Evolutionary conservation across 2,113 vertebrate species (phyloP).

Genomic region (Dromiciops gliroides): DNA sequence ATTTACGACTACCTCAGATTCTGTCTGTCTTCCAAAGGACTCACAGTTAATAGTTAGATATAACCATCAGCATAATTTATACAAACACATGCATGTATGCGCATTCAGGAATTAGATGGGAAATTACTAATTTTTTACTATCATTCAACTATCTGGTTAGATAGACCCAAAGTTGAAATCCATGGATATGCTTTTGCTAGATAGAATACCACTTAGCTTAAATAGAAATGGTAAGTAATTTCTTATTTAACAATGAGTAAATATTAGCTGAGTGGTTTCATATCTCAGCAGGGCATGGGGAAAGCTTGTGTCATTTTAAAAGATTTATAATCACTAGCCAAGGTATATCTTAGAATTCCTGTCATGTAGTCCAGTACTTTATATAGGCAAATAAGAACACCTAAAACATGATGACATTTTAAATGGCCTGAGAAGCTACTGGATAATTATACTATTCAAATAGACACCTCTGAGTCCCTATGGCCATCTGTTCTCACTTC

Average conservation of each 20-base stretch:
- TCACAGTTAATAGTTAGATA: not conserved
- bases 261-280: constrained; percentile 10
- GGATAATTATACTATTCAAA: constrained; percentile 5
- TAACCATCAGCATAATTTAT: not conserved
- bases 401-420: not conserved
- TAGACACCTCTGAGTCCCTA: not conserved
- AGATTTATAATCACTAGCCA: not conserved
- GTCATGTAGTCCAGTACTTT: not conserved
- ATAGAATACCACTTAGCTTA: not conserved
- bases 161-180: not conserved
- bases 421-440: constrained; percentile 11
- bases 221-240: constrained; percentile 10
- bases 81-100: not conserved
- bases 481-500: not conserved
- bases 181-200: not conserved
- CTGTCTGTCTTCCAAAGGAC: not conserved
- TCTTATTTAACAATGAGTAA: constrained; percentile 34
- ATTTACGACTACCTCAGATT: not conserved
- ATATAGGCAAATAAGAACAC: constrained; percentile 39
- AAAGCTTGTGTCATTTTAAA: constrained; percentile 21
- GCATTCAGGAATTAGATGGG: not conserved
- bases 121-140: not conserved
- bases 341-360: constrained; percentile 29
- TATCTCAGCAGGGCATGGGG: constrained; percentile 18
- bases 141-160: not conserved